Percentiles rank a stretch among this genome's conserved stretches.
These are phyloP conservation scores for Tetrax tetrax DNA, from an alignment of 2,113 vertebrate genomes.

Conservation along the genomic window DNA sequence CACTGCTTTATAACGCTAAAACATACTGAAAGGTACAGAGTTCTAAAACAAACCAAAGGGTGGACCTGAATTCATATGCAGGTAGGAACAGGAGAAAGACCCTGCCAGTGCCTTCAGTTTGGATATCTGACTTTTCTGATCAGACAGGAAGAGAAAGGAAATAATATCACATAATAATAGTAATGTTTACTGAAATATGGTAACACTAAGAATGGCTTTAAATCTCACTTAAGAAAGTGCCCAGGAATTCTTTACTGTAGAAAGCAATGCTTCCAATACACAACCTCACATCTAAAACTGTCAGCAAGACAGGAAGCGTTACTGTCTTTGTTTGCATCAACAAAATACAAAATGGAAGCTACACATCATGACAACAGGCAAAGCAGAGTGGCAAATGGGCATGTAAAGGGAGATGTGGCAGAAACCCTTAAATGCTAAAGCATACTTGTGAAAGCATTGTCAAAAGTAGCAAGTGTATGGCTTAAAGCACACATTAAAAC, in stretches of 20 bases:
- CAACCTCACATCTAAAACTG: neutral
- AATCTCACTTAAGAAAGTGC: neutral
- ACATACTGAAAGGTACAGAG: neutral
- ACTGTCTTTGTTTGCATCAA: neutral
- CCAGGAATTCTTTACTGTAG: neutral
- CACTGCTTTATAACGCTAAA: neutral
- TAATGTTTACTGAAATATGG: neutral
- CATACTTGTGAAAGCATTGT: neutral
- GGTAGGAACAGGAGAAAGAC: neutral
- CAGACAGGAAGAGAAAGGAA: neutral
- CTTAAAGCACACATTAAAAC: neutral
- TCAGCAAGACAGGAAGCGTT: neutral
- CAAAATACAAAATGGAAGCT: neutral
- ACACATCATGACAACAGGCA: accelerated
- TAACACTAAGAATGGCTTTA: neutral
- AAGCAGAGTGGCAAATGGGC: neutral
- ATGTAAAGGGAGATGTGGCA: neutral
- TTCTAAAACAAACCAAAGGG: neutral
- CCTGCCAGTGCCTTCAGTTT: neutral
- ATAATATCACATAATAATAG: neutral
- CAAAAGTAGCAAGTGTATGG: neutral
- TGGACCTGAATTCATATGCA: neutral
- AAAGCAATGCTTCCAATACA: neutral
- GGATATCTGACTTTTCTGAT: neutral
- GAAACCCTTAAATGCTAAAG: neutral